Base-by-base conservation (phyloP, 2,797 vertebrate genomes). In the Myotis findleyi region DNA sequence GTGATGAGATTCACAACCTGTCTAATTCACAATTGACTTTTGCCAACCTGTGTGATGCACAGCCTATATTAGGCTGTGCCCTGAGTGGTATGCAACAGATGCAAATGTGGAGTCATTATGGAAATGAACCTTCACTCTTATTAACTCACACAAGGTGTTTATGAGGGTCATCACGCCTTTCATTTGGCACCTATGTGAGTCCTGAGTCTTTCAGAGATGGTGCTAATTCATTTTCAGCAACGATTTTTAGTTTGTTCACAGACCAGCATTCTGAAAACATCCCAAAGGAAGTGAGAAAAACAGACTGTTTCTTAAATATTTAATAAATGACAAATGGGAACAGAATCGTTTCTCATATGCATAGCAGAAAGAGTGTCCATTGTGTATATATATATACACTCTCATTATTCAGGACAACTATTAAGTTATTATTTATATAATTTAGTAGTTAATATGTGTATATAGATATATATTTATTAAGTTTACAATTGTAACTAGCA, bases 311-410 rank as follows among this genome's bases (percentile, higher is more conserved):
- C 84, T 79, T 86, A 77, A 96, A 80, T 38, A 73, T 95, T 96
- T 95, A 82, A 23, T 95, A 97, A 91, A 33, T 89, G 88, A 87
- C 88, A 97, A 96, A 95, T 96, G 83, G 92, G 93, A 93, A 72
- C 5, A 96, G 49, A 72, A 89, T 97, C 51, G 87, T 73, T 69
- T 97, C 38, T 96, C 71, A 53, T 38, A 91, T 53, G 59, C 30
- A 62, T 95, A 93, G 87, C 73, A 95, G 90, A 96, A 92, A 79
- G n/a, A 85, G 8, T 55, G 36, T 77, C 72, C 71, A 77, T 72
- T 91, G 41, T 97, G 18, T n/a, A 33, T 33, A 33, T 33, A 13
- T 36, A 92, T 92, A 75, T 64, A 36, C 3, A 25, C 69, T 90
- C 21, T n/a, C 21, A 71, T 93, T 95, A 93, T 81, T 96, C 41